Evolutionary conservation across 1,140 invertebrate genomes (phyloP).

Genomic region (Monomorium pharaonis): DNA sequence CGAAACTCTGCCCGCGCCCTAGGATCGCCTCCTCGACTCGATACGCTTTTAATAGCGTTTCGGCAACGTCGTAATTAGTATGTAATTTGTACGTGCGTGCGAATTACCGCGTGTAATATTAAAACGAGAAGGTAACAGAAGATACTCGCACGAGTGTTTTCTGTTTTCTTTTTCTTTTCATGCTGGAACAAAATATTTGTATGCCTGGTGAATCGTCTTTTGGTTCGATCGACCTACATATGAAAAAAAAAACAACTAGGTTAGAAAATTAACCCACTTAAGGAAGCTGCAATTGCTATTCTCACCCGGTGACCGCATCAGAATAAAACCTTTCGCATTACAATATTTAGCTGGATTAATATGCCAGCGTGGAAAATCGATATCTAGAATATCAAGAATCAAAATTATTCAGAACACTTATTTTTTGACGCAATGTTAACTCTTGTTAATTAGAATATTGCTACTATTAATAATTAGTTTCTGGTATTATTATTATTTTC

Average conservation of each 20-base stretch:
- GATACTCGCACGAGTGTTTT: too few relatives aligned
- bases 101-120: background rate
- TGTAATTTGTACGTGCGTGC: background rate
- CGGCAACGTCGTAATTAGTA: background rate
- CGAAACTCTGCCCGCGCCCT: background rate
- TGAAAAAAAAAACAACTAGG: background rate
- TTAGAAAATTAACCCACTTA: constrained; percentile 19
- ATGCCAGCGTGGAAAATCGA: background rate
- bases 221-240: constrained; percentile 3
- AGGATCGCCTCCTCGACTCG: background rate
- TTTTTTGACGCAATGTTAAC: background rate
- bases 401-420: background rate
- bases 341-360: constrained; percentile 16
- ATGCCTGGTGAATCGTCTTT: background rate
- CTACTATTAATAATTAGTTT: background rate
- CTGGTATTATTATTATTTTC: background rate
- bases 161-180: background rate
- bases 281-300: background rate
- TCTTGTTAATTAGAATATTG: background rate
- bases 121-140: background rate
- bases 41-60: background rate
- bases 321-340: constrained; percentile 3
- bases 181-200: background rate
- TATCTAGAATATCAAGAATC: background rate
- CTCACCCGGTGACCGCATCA: background rate